Percentiles rank a stretch among this genome's conserved stretches.
Evolutionary conservation across 2,888 invertebrate genomes (phyloP).

Genomic region (Drosophila neotestacea): DNA sequence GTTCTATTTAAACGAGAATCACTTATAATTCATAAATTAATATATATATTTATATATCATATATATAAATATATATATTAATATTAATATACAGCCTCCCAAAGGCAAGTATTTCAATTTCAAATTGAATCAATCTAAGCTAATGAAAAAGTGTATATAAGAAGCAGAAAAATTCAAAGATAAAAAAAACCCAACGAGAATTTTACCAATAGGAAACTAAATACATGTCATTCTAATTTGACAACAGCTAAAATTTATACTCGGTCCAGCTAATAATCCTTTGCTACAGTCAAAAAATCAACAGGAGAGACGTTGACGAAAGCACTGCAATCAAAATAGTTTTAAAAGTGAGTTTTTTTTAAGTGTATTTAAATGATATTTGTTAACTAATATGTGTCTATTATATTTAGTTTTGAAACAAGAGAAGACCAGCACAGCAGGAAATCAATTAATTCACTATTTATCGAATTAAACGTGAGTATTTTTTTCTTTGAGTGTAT

Average conservation of each 20-base stretch:
- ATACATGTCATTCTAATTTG: constrained; percentile 8
- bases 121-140: background rate
- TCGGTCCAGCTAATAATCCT: constrained; percentile 7
- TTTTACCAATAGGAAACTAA: constrained; percentile 6
- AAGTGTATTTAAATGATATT: background rate
- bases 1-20: constrained; percentile 8
- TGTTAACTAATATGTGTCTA: constrained; percentile 9
- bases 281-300: constrained; percentile 22
- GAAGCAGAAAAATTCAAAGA: constrained; percentile 6
- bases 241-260: constrained; percentile 11
- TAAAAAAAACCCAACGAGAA: constrained; percentile 3
- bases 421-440: constrained; percentile 1
- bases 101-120: background rate
- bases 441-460: constrained; percentile 8
- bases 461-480: background rate
- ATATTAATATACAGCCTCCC: background rate
- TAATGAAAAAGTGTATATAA: constrained; percentile 10
- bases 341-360: constrained; percentile 35
- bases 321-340: constrained; percentile 26
- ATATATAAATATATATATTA: constrained; percentile 4
- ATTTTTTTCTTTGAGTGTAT: too few relatives aligned
- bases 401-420: constrained; percentile 31
- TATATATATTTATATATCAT: constrained; percentile 4
- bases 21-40: constrained; percentile 1
- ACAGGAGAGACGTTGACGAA: constrained; percentile 10